A percentile compares a stretch with the other conserved stretches of the same genome.
Conservation (phyloP, 2,888 invertebrate genomes). For the Timema cristinae region DNA sequence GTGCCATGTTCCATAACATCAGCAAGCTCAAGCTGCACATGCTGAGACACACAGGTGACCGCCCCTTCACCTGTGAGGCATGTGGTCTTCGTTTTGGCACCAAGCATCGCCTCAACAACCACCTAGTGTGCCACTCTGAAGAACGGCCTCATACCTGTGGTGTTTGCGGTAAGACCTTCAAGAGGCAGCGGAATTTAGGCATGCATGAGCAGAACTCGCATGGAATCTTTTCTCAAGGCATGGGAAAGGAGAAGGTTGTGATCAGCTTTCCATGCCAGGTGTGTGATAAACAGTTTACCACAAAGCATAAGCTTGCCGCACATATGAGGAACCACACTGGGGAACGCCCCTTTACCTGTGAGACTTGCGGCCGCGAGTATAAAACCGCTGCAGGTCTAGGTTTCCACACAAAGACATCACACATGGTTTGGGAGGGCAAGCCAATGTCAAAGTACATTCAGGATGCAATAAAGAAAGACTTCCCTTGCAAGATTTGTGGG, state of each 20-base stretch:
- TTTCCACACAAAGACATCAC: constrained; percentile 5
- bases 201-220: constrained; percentile 23
- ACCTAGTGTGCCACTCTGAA: constrained; percentile 23
- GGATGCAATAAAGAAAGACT: not conserved
- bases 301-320: constrained; percentile 17
- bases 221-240: constrained; percentile 12
- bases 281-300: constrained; percentile 23
- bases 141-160: constrained; percentile 22
- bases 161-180: constrained; percentile 26
- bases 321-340: constrained; percentile 25
- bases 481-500: constrained; percentile 23
- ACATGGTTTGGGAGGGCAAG: not conserved
- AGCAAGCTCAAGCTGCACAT: constrained; percentile 23
- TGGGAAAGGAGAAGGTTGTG: constrained; percentile 8
- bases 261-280: constrained; percentile 19
- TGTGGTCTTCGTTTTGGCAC: constrained; percentile 25
- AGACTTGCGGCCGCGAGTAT: constrained; percentile 15
- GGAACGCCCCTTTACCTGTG: constrained; percentile 19
- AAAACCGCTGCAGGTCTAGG: constrained; percentile 18
- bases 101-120: constrained; percentile 18
- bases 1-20: constrained; percentile 21
- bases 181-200: constrained; percentile 20
- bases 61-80: constrained; percentile 24
- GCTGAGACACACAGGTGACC: constrained; percentile 22
- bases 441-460: constrained; percentile 13